These are phyloP conservation scores for Calliopsis andreniformis DNA, from an alignment of 1,140 invertebrate genomes.

Conservation along the genomic window DNA sequence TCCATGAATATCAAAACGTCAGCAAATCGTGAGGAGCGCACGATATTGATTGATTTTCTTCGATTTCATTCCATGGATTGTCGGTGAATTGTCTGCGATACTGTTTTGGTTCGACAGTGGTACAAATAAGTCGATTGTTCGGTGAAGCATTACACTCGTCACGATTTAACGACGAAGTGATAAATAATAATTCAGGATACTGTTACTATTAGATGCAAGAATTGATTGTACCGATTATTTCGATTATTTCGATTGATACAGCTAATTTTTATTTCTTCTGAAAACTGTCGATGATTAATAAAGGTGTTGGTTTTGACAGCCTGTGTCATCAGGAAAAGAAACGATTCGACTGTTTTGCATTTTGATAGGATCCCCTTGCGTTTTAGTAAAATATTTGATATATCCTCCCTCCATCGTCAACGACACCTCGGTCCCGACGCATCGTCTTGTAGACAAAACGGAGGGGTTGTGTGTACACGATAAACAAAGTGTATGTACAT, in stretches of 20 bases:
- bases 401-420: constrained; percentile 18
- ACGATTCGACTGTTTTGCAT: background rate
- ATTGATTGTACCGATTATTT: too few relatives aligned
- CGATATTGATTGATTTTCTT: constrained; percentile 5
- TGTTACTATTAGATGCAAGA: too few relatives aligned
- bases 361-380: background rate
- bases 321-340: background rate
- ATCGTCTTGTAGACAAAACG: constrained; percentile 23
- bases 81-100: constrained; percentile 32
- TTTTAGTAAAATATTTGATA: constrained; percentile 52
- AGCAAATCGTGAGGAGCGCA: constrained; percentile 6
- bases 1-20: background rate
- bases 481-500: constrained; percentile 50
- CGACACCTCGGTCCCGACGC: constrained; percentile 20
- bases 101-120: background rate
- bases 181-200: too few relatives aligned
- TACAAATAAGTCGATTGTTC: constrained; percentile 25
- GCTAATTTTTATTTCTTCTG: background rate
- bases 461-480: constrained; percentile 35
- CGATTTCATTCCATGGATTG: constrained; percentile 21
- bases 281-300: background rate
- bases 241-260: background rate
- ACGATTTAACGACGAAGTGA: background rate
- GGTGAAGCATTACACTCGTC: background rate
- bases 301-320: background rate